Evolutionary conservation across 92 coral and sea anemone species (phyloP), one percentile per base, ranked within the genome.

Genomic region (Epizoanthus scotinus): DNA sequence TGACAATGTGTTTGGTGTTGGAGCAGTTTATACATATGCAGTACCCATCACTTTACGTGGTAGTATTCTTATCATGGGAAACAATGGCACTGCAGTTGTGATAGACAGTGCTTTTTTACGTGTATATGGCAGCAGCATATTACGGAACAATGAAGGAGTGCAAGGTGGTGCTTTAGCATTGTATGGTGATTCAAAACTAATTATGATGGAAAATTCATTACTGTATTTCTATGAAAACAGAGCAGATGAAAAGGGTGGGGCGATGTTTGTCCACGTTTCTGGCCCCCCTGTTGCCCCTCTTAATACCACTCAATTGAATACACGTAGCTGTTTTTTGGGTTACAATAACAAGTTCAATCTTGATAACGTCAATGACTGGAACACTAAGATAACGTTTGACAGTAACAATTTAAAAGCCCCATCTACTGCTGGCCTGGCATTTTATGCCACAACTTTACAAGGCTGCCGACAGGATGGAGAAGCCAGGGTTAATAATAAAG

Each of bases 261-360:
- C 99, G 14, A 83, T 95, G 62, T 95, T 82, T 69, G 94, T 86
- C 1, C 84, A 60, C 47, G 72, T 73, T 58, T 58, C 89, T 70
- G 96, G 98, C 9, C 98, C 99, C 31, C 98, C 91, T 25, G 88
- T 95, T 25, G 86, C 87, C n/a, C 91, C 99, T 0, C 91, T 93
- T 84, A 0, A 89, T 3, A 93, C 99, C 29, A 95, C 99, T 8
- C 91, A 93, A 62, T 87, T 95, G 0, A 80, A 82, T n/a, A 85
- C 93, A n/a, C 96, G 91, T 65, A 71, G 63, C 5, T 95, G 99
- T 58, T 93, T 95, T 62, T 40, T 95, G 27, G 85, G 86, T 19
- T 91, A 87, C 78, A 82, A 89, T 75, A 77, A 87, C 62, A 21
- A 29, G 28, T 60, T 24, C 28, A 55, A 73, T 24, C 55, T 85